Conservation (phyloP, 1,140 invertebrate genomes). For the Scaptomyza graminum region DNA sequence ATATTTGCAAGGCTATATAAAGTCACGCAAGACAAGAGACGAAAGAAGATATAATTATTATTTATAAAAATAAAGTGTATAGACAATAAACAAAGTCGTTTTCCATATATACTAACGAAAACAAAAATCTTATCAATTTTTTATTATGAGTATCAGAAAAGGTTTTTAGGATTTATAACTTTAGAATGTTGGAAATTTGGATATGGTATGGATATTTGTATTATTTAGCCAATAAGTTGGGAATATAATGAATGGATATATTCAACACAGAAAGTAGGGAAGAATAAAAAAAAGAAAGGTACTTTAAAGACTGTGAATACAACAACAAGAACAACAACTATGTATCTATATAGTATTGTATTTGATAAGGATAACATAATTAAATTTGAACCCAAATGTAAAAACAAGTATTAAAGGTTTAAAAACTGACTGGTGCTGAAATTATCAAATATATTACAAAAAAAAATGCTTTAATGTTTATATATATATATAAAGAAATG, state of each 20-base stretch:
- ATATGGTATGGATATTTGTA: background rate
- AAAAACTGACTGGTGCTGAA: slow-evolving; percentile 69
- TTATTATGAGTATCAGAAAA: background rate
- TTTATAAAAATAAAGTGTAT: slow-evolving; percentile 20
- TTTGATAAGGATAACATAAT: slow-evolving; percentile 66
- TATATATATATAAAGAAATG: slow-evolving; percentile 27
- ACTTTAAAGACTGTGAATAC: slow-evolving; percentile 62
- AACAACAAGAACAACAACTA: slow-evolving; percentile 83
- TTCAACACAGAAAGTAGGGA: slow-evolving; percentile 2
- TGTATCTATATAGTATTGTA: slow-evolving; percentile 74
- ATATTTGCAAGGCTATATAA: slow-evolving; percentile 66
- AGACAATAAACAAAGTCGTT: slow-evolving; percentile 10
- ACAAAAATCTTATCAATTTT: slow-evolving; percentile 10
- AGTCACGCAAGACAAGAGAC: slow-evolving; percentile 73
- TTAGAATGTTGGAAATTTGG: too few species aligned
- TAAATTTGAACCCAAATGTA: slow-evolving; percentile 56
- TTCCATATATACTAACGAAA: slow-evolving; percentile 13
- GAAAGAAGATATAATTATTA: slow-evolving; percentile 41
- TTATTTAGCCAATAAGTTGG: background rate
- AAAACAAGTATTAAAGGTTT: slow-evolving; percentile 43
- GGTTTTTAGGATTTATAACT: background rate
- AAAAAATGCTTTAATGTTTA: slow-evolving; percentile 48
- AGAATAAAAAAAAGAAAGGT: slow-evolving; percentile 5
- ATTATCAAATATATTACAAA: slow-evolving; percentile 69
- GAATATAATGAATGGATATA: background rate